Evolutionary conservation across 2,113 vertebrate species (phyloP).

Genomic region (Haplochromis burtoni): DNA sequence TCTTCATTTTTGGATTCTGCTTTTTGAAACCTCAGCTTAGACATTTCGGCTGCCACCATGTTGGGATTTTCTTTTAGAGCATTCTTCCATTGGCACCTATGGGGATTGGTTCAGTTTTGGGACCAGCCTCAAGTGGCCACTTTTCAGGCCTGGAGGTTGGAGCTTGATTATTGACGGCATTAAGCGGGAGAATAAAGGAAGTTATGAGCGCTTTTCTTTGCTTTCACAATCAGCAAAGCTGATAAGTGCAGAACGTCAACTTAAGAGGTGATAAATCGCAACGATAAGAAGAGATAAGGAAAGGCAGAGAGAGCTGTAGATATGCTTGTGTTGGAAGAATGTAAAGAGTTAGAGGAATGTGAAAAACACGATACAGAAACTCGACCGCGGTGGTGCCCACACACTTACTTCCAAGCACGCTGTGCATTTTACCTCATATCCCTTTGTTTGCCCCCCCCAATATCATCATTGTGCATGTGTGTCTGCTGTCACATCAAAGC

Average conservation of each 20-base stretch:
- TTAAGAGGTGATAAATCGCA: neutral
- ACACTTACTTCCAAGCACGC: slow-evolving; percentile 5
- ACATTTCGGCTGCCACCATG: neutral
- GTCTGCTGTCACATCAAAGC: slow-evolving; percentile 50
- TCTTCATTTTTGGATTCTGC: neutral
- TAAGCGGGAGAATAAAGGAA: neutral
- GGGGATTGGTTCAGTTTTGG: neutral
- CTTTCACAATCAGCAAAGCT: neutral
- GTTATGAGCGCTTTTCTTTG: neutral
- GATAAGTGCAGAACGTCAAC: neutral
- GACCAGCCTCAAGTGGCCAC: neutral
- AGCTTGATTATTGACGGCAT: neutral
- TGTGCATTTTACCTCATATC: neutral
- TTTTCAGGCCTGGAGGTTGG: neutral
- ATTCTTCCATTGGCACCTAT: neutral
- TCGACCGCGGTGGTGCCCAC: neutral
- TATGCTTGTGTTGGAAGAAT: neutral
- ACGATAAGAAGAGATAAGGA: neutral
- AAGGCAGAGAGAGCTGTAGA: neutral
- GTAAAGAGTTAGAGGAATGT: neutral
- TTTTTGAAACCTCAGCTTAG: neutral
- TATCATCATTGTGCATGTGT: neutral
- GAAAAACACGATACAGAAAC: neutral
- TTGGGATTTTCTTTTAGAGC: neutral
- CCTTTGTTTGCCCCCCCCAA: neutral